Evolutionary conservation across 2,797 vertebrate species (phyloP), one percentile per base, ranked within the genome.

Genomic region (Argya squamiceps): DNA sequence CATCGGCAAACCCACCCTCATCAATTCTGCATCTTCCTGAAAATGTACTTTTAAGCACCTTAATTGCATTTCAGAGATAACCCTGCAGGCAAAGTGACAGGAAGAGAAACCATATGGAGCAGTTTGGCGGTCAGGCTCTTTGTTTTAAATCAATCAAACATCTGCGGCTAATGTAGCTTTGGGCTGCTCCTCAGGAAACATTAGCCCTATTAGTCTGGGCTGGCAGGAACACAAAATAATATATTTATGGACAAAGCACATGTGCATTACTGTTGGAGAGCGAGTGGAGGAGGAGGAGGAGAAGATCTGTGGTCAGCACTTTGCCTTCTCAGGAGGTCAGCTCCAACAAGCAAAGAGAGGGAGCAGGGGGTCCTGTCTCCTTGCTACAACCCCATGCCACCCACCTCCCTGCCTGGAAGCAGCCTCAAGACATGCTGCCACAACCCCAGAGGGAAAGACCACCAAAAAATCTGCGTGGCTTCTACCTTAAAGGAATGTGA

Each of bases 31-130:
- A 97, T 98, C 98, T 99, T 99, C 98, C 99, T 99, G 99, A 99
- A 99, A 99, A 99, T 99, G 99, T 98, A 99, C 99, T 99, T 99
- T 98, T 98, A 99, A 99, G 98, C 98, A 98, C 98, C 98, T 98
- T 99, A 99, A 99, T 99, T 99, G 99, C 99, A 99, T 99, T 99
- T 99, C 98, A 98, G 98, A 99, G 99, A 99, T 99, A 99, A 99
- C 98, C 99, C 98, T 98, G 98, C 98, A 98, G 98, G 98, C 98
- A 98, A 97, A 98, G 98, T 98, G 98, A 99, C 99, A 99, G 99
- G 99, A 99, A 99, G 98, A 98, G 97, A 98, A 98, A 98, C 98
- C 98, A 96, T 98, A 98, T 98, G 98, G 98, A 98, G 98, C 97
- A 97, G 98, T 93, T 97, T 97, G 97, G 98, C 96, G 98, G 98